Evolutionary conservation across 2,797 vertebrate genomes (phyloP).

Genomic region (Poeciliopsis presidionis): DNA sequence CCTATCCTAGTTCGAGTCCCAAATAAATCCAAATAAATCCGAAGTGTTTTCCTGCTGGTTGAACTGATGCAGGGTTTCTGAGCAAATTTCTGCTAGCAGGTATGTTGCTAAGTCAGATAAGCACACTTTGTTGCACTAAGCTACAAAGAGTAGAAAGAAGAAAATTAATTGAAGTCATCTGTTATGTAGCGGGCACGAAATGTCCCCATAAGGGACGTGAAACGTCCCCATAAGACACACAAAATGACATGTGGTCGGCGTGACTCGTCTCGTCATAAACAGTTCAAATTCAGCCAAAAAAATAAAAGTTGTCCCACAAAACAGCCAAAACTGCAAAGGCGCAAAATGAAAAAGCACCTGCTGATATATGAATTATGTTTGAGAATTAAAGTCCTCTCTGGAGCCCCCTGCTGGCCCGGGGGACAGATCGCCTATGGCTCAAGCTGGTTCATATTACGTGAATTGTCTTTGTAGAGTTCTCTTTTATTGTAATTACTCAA

Average conservation of each 20-base stretch:
- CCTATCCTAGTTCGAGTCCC: background rate
- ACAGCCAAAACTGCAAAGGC: background rate
- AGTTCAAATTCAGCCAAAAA: background rate
- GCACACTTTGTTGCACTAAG: background rate
- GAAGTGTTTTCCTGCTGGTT: background rate
- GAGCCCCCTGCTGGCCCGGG: background rate
- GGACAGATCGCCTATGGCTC: background rate
- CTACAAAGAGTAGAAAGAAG: background rate
- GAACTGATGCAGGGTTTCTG: background rate
- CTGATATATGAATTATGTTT: background rate
- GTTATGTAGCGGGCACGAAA: background rate
- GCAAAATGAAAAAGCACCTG: background rate
- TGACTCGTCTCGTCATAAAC: background rate
- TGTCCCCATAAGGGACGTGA: background rate
- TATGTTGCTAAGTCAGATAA: background rate
- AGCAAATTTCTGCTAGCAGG: background rate
- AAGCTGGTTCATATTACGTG: slow-evolving; percentile 2
- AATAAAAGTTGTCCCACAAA: background rate
- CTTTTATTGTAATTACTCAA: slow-evolving; percentile 63
- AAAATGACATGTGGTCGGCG: background rate
- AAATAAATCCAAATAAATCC: background rate
- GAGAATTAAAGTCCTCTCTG: background rate
- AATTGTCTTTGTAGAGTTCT: slow-evolving; percentile 40
- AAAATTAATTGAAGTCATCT: background rate
- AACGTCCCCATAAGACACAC: background rate